Evolutionary conservation across 2,113 vertebrate species (phyloP).

Genomic region (Furnarius figulus): DNA sequence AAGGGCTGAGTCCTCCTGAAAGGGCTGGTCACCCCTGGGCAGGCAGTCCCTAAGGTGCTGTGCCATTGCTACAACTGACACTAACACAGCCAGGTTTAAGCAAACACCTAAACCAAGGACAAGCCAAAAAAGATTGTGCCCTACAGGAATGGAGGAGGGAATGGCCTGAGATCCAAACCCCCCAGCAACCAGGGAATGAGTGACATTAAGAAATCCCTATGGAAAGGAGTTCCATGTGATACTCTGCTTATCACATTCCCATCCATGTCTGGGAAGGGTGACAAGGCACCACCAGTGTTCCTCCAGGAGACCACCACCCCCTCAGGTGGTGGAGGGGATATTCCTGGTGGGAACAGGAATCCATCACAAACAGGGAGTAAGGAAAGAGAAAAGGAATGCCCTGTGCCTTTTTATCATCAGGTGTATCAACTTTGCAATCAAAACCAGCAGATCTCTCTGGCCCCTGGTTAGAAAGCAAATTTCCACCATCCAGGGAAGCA

Average conservation of each 20-base stretch:
- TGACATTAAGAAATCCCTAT: too few relatives aligned
- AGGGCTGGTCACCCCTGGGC: background rate
- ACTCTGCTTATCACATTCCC: background rate
- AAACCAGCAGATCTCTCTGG: background rate
- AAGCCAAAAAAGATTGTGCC: too few relatives aligned
- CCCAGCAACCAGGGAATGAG: too few relatives aligned
- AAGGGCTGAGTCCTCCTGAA: background rate
- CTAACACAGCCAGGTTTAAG: background rate
- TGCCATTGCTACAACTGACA: background rate
- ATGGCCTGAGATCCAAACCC: too few relatives aligned
- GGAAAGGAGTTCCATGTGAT: too few relatives aligned
- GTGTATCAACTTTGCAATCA: background rate
- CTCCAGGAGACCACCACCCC: background rate
- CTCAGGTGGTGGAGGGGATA: background rate
- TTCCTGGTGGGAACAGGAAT: background rate
- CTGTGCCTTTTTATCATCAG: background rate
- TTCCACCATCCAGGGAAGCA: background rate
- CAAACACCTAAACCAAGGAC: background rate
- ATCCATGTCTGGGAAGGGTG: background rate
- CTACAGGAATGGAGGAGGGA: too few relatives aligned
- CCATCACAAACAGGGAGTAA: background rate
- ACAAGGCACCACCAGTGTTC: background rate
- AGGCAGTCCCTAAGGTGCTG: background rate
- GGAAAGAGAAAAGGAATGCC: background rate
- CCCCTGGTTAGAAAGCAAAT: background rate